phyloP scores from a whole-genome alignment of 2,888 invertebrate genomes.

The Drosophila diplacantha region DNA sequence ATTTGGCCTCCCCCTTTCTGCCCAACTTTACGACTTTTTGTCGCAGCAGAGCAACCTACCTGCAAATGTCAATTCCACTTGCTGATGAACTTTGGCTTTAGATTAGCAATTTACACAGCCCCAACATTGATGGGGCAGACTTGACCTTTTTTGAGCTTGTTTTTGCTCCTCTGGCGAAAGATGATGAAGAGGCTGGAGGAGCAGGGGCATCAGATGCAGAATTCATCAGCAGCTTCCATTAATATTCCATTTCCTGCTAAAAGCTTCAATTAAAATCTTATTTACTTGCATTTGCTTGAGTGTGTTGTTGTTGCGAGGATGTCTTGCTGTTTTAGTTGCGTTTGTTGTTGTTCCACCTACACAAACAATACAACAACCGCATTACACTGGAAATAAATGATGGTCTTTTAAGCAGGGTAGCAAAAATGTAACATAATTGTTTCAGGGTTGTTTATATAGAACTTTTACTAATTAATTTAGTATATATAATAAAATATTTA shows the following conservation, averaged over 20 bases:
- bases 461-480: too few relatives aligned
- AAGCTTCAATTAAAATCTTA: constrained; percentile 66
- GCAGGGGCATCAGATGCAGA: constrained; percentile 24
- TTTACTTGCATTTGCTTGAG: constrained; percentile 44
- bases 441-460: too few relatives aligned
- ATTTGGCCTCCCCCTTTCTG: not conserved
- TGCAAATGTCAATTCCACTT: constrained; percentile 30
- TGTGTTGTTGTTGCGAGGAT: constrained; percentile 5
- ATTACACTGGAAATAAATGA: not conserved
- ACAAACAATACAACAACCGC: constrained; percentile 3
- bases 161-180: constrained; percentile 2
- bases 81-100: constrained; percentile 33
- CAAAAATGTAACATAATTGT: too few relatives aligned
- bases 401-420: not conserved
- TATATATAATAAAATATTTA: too few relatives aligned
- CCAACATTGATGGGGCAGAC: constrained; percentile 11
- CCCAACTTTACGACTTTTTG: constrained; percentile 19
- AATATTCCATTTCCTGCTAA: constrained; percentile 69
- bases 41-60: constrained; percentile 20
- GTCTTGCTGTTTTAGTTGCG: constrained; percentile 2
- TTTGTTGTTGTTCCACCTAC: not conserved
- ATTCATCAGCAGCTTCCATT: constrained; percentile 48
- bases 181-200: not conserved
- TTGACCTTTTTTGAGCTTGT: constrained; percentile 5
- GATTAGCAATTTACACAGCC: constrained; percentile 32